A percentile compares a stretch with the other conserved stretches of the same genome.
These are phyloP conservation scores for Rutilus rutilus DNA, from an alignment of 2,113 vertebrate species.

Conservation along the genomic window DNA sequence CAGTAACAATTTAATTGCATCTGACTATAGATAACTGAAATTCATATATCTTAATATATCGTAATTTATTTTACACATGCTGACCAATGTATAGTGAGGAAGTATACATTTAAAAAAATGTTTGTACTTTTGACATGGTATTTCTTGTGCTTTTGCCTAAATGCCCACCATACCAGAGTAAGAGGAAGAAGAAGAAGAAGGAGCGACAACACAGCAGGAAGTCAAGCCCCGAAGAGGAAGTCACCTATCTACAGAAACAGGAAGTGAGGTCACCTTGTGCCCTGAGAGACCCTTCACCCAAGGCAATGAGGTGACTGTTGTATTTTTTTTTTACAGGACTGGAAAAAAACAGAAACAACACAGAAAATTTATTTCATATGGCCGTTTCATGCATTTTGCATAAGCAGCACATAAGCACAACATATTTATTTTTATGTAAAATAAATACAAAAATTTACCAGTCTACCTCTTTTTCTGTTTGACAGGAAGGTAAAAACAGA, in stretches of 20 bases:
- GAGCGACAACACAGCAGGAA: conserved; percentile 41
- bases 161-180: conserved; percentile 41
- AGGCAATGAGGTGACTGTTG: conserved; percentile 72
- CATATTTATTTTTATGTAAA: background rate
- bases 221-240: conserved; percentile 26
- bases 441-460: no score
- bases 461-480: conserved; percentile 10
- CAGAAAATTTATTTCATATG: background rate
- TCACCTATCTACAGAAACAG: conserved; percentile 54
- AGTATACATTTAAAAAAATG: background rate
- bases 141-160: background rate
- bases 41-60: no score
- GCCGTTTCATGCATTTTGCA: background rate
- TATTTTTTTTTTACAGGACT: background rate
- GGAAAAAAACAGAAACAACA: background rate
- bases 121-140: background rate
- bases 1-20: no score
- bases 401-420: background rate
- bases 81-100: background rate
- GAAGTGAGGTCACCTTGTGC: conserved; percentile 64
- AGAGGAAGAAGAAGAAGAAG: conserved; percentile 55
- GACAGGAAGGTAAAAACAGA: conserved; percentile 84
- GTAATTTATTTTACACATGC: background rate
- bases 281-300: conserved; percentile 68
- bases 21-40: no score